Base-by-base conservation (phyloP, 2,888 invertebrate genomes). In the Tridacna crocea region DNA sequence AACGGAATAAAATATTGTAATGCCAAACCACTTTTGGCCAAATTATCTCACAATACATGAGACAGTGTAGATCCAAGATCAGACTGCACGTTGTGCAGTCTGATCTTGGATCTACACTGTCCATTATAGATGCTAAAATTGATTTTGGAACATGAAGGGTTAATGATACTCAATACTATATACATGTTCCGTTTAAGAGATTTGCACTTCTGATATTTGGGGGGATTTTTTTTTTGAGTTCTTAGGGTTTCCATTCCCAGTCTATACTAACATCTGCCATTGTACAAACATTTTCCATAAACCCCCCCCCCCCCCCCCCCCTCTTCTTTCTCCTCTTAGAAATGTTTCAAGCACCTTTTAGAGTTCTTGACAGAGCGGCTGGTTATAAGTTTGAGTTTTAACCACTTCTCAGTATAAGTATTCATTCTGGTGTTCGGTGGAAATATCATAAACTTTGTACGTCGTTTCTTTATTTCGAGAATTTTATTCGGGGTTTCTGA, bases 271-370 rank as follows among this genome's bases (percentile, higher is more conserved):
- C 36, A 36, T 36, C 36, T 36, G 36, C 36, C 36, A 4, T 36
- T 36, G 36, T 8, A 36, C 36, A 36, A 36, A 36, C 36, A 36
- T 55, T 11, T 55, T 55, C 19, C 55, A 19, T 19, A 3, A 51
- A 15, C 15, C 11, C 12, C 51, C n/a, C n/a, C n/a, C n/a, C n/a
- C n/a, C n/a, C n/a, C n/a, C n/a, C n/a, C n/a, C n/a, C 15, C 19
- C 55, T 10, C 3, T 10, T 19, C 19, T 19, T 10, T 13, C n/a
- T 22, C 61, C 70, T 70, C 70, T 70, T 70, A 70, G 70, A 51
- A 70, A 51, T 19, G 19, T 70, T 70, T 70, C 70, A 70, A 70
- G 70, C 51, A 51, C 70, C 70, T 70, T 70, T 48, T 70, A 70
- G 70, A 51, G 70, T 70, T 48, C 70, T 70, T 70, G 70, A 70